A percentile compares a stretch with the other conserved stretches of the same genome.
phyloP scores from a whole-genome alignment of 2,888 invertebrate genomes.

The Rhogogaster chlorosoma region DNA sequence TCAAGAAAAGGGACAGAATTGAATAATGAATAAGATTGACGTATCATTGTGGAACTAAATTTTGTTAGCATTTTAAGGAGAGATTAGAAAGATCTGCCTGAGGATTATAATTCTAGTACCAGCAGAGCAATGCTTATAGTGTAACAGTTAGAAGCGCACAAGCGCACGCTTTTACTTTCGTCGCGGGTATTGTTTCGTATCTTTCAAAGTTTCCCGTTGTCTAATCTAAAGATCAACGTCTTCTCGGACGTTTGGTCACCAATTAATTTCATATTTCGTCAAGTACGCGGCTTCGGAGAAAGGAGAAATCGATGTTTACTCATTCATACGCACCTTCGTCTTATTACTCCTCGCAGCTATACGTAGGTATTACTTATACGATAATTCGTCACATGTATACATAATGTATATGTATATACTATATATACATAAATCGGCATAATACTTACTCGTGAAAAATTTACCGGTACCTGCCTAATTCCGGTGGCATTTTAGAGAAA shows the following conservation, averaged over 20 bases:
- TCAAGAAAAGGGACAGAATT: neutral
- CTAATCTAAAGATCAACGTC: conserved; percentile 43
- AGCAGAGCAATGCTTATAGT: neutral
- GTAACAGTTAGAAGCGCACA: conserved; percentile 10
- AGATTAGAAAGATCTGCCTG: conserved; percentile 1
- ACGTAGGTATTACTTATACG: conserved; percentile 14
- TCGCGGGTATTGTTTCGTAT: conserved; percentile 30
- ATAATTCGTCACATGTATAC: conserved; percentile 6
- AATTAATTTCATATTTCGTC: conserved; percentile 35
- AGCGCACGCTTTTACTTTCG: conserved; percentile 41
- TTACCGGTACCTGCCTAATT: neutral
- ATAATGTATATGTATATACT: neutral
- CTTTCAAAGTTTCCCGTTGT: conserved; percentile 24
- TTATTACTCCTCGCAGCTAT: neutral
- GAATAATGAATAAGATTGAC: neutral
- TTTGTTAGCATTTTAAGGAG: conserved; percentile 1
- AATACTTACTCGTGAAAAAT: neutral
- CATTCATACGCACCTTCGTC: conserved; percentile 6
- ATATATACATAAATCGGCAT: neutral
- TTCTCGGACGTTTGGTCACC: conserved; percentile 22
- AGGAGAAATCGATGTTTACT: conserved; percentile 44
- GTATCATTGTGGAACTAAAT: neutral
- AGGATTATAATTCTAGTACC: conserved; percentile 20
- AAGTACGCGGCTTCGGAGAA: conserved; percentile 30
- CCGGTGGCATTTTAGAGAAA: neutral